Conservation (phyloP, 2,888 invertebrate genomes). For the Eristalis arbustorum region DNA sequence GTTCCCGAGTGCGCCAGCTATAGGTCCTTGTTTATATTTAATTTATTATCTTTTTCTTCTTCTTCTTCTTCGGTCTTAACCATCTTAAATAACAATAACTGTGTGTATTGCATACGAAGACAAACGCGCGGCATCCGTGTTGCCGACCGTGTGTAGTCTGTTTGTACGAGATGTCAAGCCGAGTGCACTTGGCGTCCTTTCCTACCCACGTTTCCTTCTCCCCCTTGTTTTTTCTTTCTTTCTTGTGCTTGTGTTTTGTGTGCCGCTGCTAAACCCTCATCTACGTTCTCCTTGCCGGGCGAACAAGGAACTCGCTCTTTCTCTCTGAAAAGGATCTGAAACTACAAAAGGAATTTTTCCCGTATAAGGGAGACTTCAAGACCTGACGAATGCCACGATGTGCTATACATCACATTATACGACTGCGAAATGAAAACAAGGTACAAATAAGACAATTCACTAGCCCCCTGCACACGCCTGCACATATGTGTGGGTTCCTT, state of each 20-base stretch:
- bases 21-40: constrained; percentile 26
- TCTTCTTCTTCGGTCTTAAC: constrained; percentile 21
- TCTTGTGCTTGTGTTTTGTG: background rate
- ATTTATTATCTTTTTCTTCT: constrained; percentile 3
- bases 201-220: background rate
- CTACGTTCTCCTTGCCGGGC: constrained; percentile 4
- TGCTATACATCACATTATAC: constrained; percentile 5
- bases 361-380: constrained; percentile 45
- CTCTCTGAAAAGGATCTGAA: constrained; percentile 56
- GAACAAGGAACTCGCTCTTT: background rate
- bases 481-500: background rate
- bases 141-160: constrained; percentile 50
- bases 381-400: constrained; percentile 61
- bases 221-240: background rate
- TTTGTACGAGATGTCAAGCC: constrained; percentile 56
- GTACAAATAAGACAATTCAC: constrained; percentile 10
- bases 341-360: constrained; percentile 64
- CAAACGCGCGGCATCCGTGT: constrained; percentile 29
- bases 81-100: constrained; percentile 62
- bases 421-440: background rate
- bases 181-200: constrained; percentile 65
- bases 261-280: background rate
- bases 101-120: constrained; percentile 20
- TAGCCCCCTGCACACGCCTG: background rate
- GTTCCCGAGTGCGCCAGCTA: background rate